Conservation (phyloP, 1,140 invertebrate species). For the Brachionus asplanchnoidis region DNA sequence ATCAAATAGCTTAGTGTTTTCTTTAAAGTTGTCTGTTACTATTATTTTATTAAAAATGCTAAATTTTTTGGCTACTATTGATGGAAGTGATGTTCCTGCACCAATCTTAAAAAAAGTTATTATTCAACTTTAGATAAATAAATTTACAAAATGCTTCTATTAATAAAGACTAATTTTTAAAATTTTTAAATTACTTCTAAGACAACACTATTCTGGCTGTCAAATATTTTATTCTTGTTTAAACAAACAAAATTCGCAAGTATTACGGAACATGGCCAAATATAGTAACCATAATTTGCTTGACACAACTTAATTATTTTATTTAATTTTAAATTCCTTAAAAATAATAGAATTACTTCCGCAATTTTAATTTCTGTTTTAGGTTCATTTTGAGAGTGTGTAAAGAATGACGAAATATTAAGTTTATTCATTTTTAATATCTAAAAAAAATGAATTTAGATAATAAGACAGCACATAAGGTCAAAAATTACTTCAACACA, state of each 20-base stretch:
- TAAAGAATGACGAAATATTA: not conserved
- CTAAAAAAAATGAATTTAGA: not conserved
- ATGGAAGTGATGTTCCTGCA: not conserved
- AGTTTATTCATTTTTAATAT: not conserved
- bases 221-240: not conserved
- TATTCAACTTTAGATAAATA: no score
- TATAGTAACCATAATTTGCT: slow-evolving; percentile 27
- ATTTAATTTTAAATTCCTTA: not conserved
- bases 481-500: not conserved
- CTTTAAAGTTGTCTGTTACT: not conserved
- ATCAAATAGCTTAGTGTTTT: not conserved
- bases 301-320: not conserved
- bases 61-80: slow-evolving; percentile 1
- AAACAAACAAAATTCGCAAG: not conserved
- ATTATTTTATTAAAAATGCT: not conserved
- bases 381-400: not conserved
- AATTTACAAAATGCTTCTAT: no score
- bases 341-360: not conserved
- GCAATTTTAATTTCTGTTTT: slow-evolving; percentile 1
- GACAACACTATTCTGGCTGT: not conserved
- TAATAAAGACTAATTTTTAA: no score
- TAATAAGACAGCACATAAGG: not conserved
- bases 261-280: slow-evolving; percentile 18
- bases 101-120: not conserved
- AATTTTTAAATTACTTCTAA: not conserved